phyloP scores from a whole-genome alignment of 2,797 vertebrate genomes.

The Enteromius afrohamiltoni region DNA sequence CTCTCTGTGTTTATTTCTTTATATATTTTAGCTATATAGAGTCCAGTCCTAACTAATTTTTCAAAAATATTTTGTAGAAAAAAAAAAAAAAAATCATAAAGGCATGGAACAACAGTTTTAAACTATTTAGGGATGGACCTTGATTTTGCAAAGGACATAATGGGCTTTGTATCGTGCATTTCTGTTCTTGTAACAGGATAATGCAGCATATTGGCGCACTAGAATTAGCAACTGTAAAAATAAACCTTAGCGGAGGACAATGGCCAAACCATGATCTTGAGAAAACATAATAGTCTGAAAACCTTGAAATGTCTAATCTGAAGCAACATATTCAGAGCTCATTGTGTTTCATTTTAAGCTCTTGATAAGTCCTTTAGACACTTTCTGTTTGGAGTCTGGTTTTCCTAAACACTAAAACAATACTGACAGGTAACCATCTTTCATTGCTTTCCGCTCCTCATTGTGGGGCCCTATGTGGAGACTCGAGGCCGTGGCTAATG shows the following conservation, averaged over 20 bases:
- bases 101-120: not conserved
- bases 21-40: not conserved
- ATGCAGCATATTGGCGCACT: slow-evolving; percentile 7
- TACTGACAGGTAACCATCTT: not conserved
- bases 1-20: too few relatives aligned
- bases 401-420: not conserved
- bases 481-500: not conserved
- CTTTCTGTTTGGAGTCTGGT: not conserved
- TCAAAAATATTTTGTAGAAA: too few relatives aligned
- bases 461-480: not conserved
- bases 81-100: not conserved
- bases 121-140: not conserved
- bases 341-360: slow-evolving; percentile 36
- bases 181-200: slow-evolving; percentile 17
- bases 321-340: slow-evolving; percentile 8
- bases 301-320: slow-evolving; percentile 26
- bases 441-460: slow-evolving; percentile 6
- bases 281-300: slow-evolving; percentile 30
- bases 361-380: not conserved
- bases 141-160: not conserved
- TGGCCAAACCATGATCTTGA: not conserved
- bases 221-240: slow-evolving; percentile 29
- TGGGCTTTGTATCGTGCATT: not conserved
- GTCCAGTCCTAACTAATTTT: not conserved
- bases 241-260: slow-evolving; percentile 22